phyloP scores from a whole-genome alignment of 1,140 invertebrate species.

The Ceratina japonica region DNA sequence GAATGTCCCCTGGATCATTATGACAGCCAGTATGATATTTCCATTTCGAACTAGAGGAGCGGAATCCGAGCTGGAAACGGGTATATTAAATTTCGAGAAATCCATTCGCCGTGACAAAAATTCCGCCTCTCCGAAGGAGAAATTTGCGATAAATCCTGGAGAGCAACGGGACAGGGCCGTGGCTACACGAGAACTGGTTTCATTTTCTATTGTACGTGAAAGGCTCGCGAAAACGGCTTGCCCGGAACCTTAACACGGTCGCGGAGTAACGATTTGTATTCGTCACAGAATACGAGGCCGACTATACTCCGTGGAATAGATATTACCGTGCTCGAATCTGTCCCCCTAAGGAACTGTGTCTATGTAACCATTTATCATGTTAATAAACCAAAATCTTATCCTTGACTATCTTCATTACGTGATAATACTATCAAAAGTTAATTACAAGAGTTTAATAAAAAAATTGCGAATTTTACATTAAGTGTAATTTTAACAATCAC shows the following conservation, averaged over 20 bases:
- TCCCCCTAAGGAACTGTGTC: constrained; percentile 51
- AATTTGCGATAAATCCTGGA: constrained; percentile 62
- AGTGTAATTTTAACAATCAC: too few relatives aligned
- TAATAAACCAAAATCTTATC: constrained; percentile 61
- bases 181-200: constrained; percentile 52
- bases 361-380: constrained; percentile 65
- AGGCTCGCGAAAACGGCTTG: constrained; percentile 46
- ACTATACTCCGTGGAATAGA: constrained; percentile 27
- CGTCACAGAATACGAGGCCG: constrained; percentile 58
- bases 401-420: background rate
- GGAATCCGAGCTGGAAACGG: background rate
- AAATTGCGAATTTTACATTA: too few relatives aligned
- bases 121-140: constrained; percentile 13
- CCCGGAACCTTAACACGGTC: constrained; percentile 15
- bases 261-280: constrained; percentile 66
- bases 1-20: too few relatives aligned
- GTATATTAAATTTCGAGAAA: constrained; percentile 38
- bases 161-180: constrained; percentile 26
- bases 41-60: too few relatives aligned
- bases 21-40: too few relatives aligned
- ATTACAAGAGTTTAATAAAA: too few relatives aligned
- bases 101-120: constrained; percentile 21
- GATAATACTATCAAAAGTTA: too few relatives aligned
- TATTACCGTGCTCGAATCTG: constrained; percentile 30
- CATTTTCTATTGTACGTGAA: constrained; percentile 51